Percentiles rank a stretch among this genome's conserved stretches.
Evolutionary conservation across 2,797 vertebrate species (phyloP).

Genomic region (Urophycis tenuis): DNA sequence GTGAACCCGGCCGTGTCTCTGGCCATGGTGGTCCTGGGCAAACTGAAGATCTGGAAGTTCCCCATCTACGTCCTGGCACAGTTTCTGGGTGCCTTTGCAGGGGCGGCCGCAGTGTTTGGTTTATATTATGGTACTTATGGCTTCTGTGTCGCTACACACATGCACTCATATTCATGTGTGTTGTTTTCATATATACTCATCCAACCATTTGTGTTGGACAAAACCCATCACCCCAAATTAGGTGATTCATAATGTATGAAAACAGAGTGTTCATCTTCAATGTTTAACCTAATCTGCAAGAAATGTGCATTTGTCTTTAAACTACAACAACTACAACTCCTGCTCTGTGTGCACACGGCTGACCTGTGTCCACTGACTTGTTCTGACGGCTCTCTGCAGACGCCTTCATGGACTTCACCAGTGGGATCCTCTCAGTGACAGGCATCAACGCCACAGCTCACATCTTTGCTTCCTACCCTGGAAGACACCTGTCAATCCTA

Average conservation of each 20-base stretch:
- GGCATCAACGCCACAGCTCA: constrained; percentile 91
- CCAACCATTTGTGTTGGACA: neutral
- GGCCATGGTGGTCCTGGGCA: constrained; percentile 89
- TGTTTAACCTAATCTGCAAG: neutral
- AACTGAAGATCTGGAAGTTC: constrained; percentile 88
- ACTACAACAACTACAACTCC: neutral
- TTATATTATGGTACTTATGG: constrained; percentile 82
- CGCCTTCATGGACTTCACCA: constrained; percentile 83
- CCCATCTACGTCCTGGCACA: constrained; percentile 89
- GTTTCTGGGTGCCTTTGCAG: constrained; percentile 85
- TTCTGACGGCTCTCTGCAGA: constrained; percentile 63
- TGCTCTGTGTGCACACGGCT: neutral
- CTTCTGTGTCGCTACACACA: neutral
- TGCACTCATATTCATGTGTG: neutral
- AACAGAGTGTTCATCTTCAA: neutral
- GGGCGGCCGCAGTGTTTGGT: constrained; percentile 86
- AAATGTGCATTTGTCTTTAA: neutral
- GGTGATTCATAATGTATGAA: neutral
- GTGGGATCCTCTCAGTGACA: constrained; percentile 77
- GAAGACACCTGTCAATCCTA: constrained; percentile 77
- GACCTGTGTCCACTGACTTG: neutral
- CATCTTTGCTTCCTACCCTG: constrained; percentile 94
- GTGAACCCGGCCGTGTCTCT: constrained; percentile 86
- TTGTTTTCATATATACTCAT: neutral
- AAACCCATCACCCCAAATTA: neutral